These are phyloP conservation scores for Trematomus loennbergii DNA, from an alignment of 2,113 vertebrate species.

Conservation along the genomic window DNA sequence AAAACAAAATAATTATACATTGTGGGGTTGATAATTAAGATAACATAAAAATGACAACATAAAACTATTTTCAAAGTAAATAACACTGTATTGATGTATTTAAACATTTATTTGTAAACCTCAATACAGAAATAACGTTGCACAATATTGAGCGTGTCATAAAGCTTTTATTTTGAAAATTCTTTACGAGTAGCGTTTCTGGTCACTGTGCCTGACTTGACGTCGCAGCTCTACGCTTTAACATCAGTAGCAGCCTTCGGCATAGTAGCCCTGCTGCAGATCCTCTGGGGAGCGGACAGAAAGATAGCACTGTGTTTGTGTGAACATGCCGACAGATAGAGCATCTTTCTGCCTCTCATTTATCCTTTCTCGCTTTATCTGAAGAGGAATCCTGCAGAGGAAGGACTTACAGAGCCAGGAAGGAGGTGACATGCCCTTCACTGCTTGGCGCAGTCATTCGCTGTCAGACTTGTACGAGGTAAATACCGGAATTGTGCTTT, in stretches of 20 bases:
- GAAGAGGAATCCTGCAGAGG: conserved; percentile 69
- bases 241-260: conserved; percentile 43
- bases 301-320: background rate
- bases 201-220: conserved; percentile 3
- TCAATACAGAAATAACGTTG: no score
- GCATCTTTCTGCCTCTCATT: background rate
- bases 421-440: conserved; percentile 78
- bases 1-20: no score
- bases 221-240: conserved; percentile 47
- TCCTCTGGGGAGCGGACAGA: conserved; percentile 21
- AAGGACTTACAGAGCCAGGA: background rate
- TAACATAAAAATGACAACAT: background rate
- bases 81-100: background rate
- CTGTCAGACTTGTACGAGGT: conserved; percentile 50
- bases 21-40: background rate
- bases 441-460: conserved; percentile 62
- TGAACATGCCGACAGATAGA: background rate
- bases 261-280: conserved; percentile 11
- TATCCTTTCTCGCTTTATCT: background rate
- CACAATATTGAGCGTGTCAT: no score
- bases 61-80: background rate
- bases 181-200: background rate
- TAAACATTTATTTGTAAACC: no score
- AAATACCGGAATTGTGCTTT: conserved; percentile 38
- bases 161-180: conserved; percentile 36